Evolutionary conservation across 1,140 invertebrate species (phyloP), one percentile per base, ranked within the genome.

Genomic region (Drosophila pseudoobscura): DNA sequence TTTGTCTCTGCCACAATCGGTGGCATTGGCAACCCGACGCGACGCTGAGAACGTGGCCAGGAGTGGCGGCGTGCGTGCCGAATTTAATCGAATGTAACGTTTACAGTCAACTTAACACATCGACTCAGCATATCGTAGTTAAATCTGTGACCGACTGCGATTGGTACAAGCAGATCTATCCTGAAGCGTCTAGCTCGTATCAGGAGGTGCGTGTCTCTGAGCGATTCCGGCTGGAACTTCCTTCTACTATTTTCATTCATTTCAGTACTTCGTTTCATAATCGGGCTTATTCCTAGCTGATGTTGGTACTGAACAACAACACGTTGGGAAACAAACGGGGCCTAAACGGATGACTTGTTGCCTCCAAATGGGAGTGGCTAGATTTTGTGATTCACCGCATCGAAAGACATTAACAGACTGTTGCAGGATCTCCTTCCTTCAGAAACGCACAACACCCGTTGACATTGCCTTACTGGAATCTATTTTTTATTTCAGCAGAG

Each of bases 11-110:
- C 20, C 44, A 54, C 54, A 44, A 43, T 56, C 22, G 43, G 54
- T 43, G 54, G 54, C 54, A 45, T 45, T 29, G 4, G 35, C 35
- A 39, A 5, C 11, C 11, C 11, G 11, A 13, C 35, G 9, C 31
- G 35, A 39, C 35, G 11, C 35, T 39, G 1, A 39, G 11, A 47
- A 49, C 47, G 41, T 29, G 45, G 50, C 50, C 58, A 54, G 62
- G 58, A 60, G 52, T 74, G 61, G 61, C 52, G 51, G 64, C 58
- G 51, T 64, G 70, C 58, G 75, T 71, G 65, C 50, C 71, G 65
- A 82, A 75, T 75, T 75, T 71, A 83, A 78, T 83, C 64, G 64
- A 83, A 83, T 83, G 65, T 78, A 83, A 75, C 71, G 65, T 75
- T 84, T 56, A 83, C 71, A 84, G 71, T 78, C 58, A 84, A 83